phyloP scores from a whole-genome alignment of 2,797 vertebrate species.

The Tragelaphus eurycerus region DNA sequence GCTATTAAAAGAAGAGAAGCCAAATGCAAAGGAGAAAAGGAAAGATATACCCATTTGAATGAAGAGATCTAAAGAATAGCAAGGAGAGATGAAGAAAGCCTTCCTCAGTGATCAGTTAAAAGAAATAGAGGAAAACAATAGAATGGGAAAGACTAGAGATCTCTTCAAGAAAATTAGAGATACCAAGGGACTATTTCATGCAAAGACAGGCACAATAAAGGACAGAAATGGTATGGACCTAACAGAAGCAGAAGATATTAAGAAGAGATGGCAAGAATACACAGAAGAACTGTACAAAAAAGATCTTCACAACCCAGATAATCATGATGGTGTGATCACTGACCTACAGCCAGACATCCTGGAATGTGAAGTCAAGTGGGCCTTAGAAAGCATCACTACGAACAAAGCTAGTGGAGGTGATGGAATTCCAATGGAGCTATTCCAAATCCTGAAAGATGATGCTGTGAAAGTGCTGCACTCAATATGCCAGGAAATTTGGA shows the following conservation, averaged over 20 bases:
- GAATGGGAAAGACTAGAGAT: background rate
- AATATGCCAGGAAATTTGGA: background rate
- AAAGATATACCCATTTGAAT: background rate
- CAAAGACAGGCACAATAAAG: background rate
- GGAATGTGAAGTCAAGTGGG: accelerated
- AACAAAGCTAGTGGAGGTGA: background rate
- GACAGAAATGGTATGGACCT: background rate
- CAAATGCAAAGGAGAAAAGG: background rate
- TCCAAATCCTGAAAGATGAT: background rate
- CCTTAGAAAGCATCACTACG: background rate
- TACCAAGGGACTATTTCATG: background rate
- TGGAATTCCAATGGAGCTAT: background rate
- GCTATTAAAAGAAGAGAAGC: background rate
- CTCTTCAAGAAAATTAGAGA: background rate
- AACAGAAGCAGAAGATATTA: background rate
- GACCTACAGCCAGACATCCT: background rate
- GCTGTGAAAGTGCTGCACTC: background rate
- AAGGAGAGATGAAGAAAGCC: background rate
- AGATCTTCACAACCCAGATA: background rate
- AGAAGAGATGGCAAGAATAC: background rate
- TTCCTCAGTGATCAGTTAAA: background rate
- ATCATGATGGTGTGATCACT: background rate
- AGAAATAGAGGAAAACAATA: background rate
- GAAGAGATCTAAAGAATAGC: background rate
- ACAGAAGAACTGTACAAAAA: background rate